Evolutionary conservation across 2,113 vertebrate genomes (phyloP), one percentile per base, ranked within the genome.

Genomic region (Rhinoptilus africanus): DNA sequence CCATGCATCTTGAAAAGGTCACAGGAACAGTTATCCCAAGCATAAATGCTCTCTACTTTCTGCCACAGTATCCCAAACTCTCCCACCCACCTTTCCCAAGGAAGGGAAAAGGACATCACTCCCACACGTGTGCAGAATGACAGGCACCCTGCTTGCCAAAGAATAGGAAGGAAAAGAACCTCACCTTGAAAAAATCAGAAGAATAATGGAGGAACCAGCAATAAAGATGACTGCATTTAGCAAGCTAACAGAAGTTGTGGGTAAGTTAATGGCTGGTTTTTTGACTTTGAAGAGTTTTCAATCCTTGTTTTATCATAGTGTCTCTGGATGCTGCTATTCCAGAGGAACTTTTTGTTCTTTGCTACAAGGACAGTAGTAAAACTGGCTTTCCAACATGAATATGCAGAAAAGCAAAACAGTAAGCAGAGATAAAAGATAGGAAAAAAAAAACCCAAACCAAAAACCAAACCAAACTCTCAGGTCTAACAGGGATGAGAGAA

Each of bases 41-140:
- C 34, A 59, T 3, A n/a, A 81, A 45, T 0, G 1, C 32, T 19
- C 43, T 16, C 43, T 6, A 8, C 19, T 62, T 60, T 35, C 35
- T 26, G 35, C 75, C 35, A 22, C 0, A 0, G 27, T 6, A 21
- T 24, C 59, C 34, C 51, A 72, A 64, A 32, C 10, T 41, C 51
- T 59, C 37, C 59, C 35, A 50, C 13, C 24, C 11, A 50, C 35
- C 39, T 35, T 41, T 35, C 30, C 83, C 53, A 68, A 73, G 71
- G 57, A 48, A 57, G 41, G 71, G 56, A 21, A 41, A 45, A 60
- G 67, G n/a, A 39, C 2, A 1, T 27, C n/a, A 35, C 18, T 23
- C 41, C 24, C 1, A 0, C 13, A 0, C 0, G 0, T 3, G 30
- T 23, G 48, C 26, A 13, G n/a, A 14, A 53, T 4, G 21, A 43